Evolutionary conservation across 2,888 invertebrate species (phyloP), one percentile per base, ranked within the genome.

Genomic region (Metalampra italica): DNA sequence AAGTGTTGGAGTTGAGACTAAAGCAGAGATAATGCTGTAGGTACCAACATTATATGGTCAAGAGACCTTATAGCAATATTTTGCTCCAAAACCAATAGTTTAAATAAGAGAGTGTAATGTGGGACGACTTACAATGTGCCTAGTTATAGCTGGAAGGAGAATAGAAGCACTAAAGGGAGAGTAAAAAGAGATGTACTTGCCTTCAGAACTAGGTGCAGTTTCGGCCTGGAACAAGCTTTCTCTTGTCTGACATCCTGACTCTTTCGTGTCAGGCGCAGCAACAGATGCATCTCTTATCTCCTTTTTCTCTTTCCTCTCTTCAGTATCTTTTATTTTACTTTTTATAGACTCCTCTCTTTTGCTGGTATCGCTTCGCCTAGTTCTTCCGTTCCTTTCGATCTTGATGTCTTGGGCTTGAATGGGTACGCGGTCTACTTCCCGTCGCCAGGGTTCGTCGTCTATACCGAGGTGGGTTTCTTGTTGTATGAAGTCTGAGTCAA

Each of bases 221-320:
- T 84, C 88, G 0, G 78, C 64, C 46, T 88, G 85, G 68, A 95
- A 94, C 32, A 95, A 80, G 66, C 95, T 95, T 74, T 95, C 96
- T 59, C 96, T 91, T 0, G 96, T 96, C 75, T 96, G 96, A 72
- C 96, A 96, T 0, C 84, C 78, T 0, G 85, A 86, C 51, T 89
- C 89, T 54, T 87, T 89, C 0, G 87, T 88, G 56, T 89, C 88
- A 7, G 88, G 88, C 0, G 80, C 84, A 0, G 87, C 86, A 9
- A 87, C 87, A 0, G 88, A 87, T 7, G 69, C 87, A 54, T 88
- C 88, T 64, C 83, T 74, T 45, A 78, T 87, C 55, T 85, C 80
- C 36, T 72, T 84, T 59, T 64, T 79, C 32, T 75, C 80, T 48
- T 56, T 67, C 11, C 46, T 50, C 29, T 75, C 77, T 29, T 59